Evolutionary conservation across 2,797 vertebrate species (phyloP).

Genomic region (Sebastes flavidus): DNA sequence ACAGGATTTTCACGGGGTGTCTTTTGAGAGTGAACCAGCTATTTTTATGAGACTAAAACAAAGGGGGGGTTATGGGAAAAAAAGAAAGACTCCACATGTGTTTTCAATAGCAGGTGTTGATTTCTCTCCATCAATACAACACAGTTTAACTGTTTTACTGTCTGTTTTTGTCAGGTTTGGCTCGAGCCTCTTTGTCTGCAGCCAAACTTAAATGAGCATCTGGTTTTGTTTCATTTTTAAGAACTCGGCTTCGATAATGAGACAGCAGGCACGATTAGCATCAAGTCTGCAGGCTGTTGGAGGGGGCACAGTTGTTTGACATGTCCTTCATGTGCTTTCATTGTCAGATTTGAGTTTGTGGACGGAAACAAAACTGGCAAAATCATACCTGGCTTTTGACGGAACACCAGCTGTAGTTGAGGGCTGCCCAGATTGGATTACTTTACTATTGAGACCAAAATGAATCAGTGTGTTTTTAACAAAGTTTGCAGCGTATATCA

Average conservation of each 20-base stretch:
- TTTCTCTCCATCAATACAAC: conserved; percentile 25
- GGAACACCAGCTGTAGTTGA: neutral
- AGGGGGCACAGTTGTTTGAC: neutral
- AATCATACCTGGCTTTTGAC: neutral
- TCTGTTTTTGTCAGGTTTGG: conserved; percentile 35
- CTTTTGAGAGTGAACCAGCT: neutral
- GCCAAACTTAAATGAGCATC: conserved; percentile 54
- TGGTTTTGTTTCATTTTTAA: conserved; percentile 53
- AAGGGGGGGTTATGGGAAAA: too few relatives aligned
- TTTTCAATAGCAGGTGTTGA: conserved; percentile 55
- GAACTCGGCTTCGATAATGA: conserved; percentile 31
- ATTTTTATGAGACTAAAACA: conserved; percentile 8
- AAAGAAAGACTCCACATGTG: neutral
- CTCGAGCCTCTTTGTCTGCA: conserved; percentile 16
- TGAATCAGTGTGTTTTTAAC: neutral
- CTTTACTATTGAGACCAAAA: neutral
- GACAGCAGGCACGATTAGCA: conserved; percentile 23
- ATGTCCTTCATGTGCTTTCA: neutral
- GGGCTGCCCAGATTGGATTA: neutral
- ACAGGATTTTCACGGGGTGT: neutral
- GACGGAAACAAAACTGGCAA: neutral
- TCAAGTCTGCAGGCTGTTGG: conserved; percentile 18
- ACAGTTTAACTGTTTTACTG: conserved; percentile 23
- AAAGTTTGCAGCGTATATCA: neutral
- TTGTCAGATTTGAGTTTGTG: neutral